phyloP scores from a whole-genome alignment of 1,140 invertebrate species.

The Acyrthosiphon pisum region DNA sequence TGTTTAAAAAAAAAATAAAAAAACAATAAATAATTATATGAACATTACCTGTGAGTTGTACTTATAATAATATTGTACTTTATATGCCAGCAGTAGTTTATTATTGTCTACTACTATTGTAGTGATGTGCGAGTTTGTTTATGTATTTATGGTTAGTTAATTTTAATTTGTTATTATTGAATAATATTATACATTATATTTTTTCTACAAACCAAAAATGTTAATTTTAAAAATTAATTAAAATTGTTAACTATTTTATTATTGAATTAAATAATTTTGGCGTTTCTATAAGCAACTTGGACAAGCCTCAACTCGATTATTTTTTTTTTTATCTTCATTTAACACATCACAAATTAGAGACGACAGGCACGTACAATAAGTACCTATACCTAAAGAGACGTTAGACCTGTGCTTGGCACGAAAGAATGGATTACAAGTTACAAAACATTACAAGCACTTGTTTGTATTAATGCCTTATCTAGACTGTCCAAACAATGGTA shows the following conservation, averaged over 20 bases:
- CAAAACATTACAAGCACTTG: background rate
- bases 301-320: background rate
- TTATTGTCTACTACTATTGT: background rate
- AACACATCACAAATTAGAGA: background rate
- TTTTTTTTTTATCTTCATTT: background rate
- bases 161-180: background rate
- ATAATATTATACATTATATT: background rate
- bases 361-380: background rate
- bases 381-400: background rate
- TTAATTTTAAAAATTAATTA: constrained; percentile 9
- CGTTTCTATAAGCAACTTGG: background rate
- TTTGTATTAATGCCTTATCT: constrained; percentile 36
- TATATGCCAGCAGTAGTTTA: background rate
- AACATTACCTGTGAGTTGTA: background rate
- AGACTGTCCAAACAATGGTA: constrained; percentile 15
- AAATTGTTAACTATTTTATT: background rate
- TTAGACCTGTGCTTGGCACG: background rate
- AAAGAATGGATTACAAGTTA: background rate
- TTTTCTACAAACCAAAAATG: background rate
- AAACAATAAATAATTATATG: background rate
- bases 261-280: background rate
- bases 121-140: background rate
- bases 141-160: background rate
- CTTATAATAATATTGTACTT: constrained; percentile 5
- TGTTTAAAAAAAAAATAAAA: background rate